Evolutionary conservation across 2,888 invertebrate genomes (phyloP).

Genomic region (Apodemia hepburni): DNA sequence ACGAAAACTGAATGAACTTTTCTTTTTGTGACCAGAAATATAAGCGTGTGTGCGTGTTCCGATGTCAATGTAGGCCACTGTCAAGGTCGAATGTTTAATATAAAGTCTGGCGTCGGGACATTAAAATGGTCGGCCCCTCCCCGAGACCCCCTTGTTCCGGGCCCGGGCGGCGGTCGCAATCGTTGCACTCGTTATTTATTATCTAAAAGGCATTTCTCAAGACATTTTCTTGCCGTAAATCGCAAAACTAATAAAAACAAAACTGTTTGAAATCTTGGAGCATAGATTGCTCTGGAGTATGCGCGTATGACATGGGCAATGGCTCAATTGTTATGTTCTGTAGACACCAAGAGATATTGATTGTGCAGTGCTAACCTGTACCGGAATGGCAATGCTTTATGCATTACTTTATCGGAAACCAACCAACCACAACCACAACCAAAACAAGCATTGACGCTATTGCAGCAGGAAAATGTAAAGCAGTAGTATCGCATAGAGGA

Average conservation of each 20-base stretch:
- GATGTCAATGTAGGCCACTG: constrained; percentile 78
- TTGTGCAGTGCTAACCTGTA: too few relatives aligned
- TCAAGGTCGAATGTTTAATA: constrained; percentile 80
- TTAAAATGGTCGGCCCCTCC: constrained; percentile 78
- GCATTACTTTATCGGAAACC: too few relatives aligned
- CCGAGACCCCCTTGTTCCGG: constrained; percentile 64
- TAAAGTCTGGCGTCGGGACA: constrained; percentile 79
- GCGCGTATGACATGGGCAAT: not conserved
- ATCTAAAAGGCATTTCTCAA: constrained; percentile 61
- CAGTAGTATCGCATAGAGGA: too few relatives aligned
- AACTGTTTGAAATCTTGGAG: not conserved
- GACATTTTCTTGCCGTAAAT: constrained; percentile 26
- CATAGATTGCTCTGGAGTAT: not conserved
- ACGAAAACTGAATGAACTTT: constrained; percentile 72
- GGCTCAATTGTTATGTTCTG: not conserved
- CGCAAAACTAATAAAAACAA: constrained; percentile 9
- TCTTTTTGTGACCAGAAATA: constrained; percentile 69
- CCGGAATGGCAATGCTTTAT: too few relatives aligned
- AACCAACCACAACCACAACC: too few relatives aligned
- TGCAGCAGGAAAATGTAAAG: too few relatives aligned
- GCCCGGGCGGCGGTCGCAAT: constrained; percentile 68
- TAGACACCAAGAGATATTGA: too few relatives aligned
- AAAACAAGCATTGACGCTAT: too few relatives aligned
- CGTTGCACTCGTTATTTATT: constrained; percentile 79
- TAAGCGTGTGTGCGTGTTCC: constrained; percentile 74